phyloP scores from a whole-genome alignment of 2,888 invertebrate species.

The Drosophila helvetica region DNA sequence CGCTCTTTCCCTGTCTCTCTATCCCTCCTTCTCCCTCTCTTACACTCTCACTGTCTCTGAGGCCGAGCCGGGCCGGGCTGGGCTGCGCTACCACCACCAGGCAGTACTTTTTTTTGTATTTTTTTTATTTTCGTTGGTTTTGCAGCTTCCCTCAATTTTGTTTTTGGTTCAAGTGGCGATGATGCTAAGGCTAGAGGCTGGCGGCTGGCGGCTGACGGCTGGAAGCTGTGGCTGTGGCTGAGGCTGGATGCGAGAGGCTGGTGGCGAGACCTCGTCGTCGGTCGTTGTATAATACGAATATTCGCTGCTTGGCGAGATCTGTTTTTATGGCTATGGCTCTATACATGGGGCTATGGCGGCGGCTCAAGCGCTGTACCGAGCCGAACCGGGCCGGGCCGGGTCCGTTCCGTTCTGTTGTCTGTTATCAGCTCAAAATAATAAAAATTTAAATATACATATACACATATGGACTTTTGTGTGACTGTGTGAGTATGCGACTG shows the following conservation, averaged over 20 bases:
- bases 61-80: not conserved
- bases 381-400: conserved; percentile 29
- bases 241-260: not conserved
- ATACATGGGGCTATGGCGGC: conserved; percentile 61
- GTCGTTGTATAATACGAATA: conserved; percentile 47
- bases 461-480: conserved; percentile 17
- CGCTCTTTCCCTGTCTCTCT: conserved; percentile 34
- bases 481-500: conserved; percentile 22
- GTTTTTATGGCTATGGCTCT: conserved; percentile 76
- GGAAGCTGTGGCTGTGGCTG: not conserved
- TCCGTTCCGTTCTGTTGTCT: conserved; percentile 59
- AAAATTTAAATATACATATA: conserved; percentile 76
- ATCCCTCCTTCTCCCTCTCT: not conserved
- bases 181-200: conserved; percentile 34
- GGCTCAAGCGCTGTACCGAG: conserved; percentile 49
- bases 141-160: conserved; percentile 73
- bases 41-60: not conserved
- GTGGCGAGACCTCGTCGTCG: not conserved
- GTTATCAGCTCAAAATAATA: conserved; percentile 80
- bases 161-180: conserved; percentile 75
- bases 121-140: conserved; percentile 58
- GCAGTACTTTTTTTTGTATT: conserved; percentile 49
- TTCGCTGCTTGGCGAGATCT: conserved; percentile 76
- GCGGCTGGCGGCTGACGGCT: not conserved
- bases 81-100: conserved; percentile 36